These are phyloP conservation scores for Oreamnos americanus DNA, from an alignment of 2,113 vertebrate genomes.

Conservation along the genomic window DNA sequence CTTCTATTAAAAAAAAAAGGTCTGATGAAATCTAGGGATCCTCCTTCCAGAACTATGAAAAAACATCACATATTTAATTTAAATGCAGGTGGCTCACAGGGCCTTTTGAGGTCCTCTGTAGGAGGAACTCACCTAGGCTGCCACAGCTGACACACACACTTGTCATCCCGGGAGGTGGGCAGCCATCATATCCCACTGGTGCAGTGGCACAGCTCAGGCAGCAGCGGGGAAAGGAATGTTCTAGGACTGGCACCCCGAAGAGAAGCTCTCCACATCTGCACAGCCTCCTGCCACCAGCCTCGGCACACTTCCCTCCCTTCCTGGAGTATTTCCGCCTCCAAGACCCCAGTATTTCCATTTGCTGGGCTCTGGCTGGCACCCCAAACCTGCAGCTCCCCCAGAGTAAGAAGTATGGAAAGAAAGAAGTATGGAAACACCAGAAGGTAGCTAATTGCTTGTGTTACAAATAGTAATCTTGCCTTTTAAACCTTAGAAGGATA, in stretches of 20 bases:
- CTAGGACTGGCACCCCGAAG: not conserved
- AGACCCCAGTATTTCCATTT: not conserved
- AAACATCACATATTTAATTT: not conserved
- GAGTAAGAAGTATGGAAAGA: not conserved
- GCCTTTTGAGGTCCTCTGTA: not conserved
- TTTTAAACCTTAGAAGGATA: slow-evolving; percentile 41
- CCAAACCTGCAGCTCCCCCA: not conserved
- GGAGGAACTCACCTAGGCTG: not conserved
- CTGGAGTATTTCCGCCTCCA: not conserved
- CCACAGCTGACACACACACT: accelerated
- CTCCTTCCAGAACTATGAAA: not conserved
- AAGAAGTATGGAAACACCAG: not conserved
- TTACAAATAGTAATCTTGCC: slow-evolving; percentile 29
- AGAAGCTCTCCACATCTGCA: not conserved
- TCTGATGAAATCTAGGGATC: not conserved
- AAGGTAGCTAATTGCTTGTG: slow-evolving; percentile 46
- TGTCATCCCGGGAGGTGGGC: accelerated
- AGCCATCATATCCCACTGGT: not conserved
- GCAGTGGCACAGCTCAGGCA: not conserved
- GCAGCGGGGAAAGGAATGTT: accelerated
- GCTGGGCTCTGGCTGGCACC: not conserved
- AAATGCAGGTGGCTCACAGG: not conserved
- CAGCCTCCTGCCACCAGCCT: not conserved
- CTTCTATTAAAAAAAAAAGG: not conserved
- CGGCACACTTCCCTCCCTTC: too few relatives aligned